phyloP scores from a whole-genome alignment of 2,888 invertebrate species.

The Eupithecia abbreviata region DNA sequence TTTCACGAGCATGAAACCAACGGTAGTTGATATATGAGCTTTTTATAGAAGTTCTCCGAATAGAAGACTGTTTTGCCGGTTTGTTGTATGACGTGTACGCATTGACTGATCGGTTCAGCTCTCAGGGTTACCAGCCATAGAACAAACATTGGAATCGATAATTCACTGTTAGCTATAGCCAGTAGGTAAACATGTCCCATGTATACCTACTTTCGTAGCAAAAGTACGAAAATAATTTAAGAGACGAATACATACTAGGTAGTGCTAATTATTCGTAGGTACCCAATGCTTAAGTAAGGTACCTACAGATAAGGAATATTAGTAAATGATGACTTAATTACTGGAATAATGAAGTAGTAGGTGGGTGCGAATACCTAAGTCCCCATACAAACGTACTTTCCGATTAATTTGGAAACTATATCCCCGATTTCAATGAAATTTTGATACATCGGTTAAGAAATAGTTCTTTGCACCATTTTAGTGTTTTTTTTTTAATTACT shows the following conservation, averaged over 20 bases:
- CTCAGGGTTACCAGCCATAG: slow-evolving; percentile 27
- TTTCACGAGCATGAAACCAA: background rate
- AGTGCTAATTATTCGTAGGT: background rate
- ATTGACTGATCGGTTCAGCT: slow-evolving; percentile 44
- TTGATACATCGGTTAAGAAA: no score
- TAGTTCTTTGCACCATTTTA: no score
- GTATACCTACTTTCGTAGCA: slow-evolving; percentile 11
- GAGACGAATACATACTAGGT: background rate
- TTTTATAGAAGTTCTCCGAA: slow-evolving; percentile 33
- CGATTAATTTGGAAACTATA: no score
- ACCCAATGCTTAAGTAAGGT: background rate
- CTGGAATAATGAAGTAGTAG: no score
- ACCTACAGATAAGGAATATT: no score
- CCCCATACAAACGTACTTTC: no score
- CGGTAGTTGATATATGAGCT: slow-evolving; percentile 8
- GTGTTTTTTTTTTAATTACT: no score
- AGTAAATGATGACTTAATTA: no score
- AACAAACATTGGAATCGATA: slow-evolving; percentile 26
- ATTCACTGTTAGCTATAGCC: background rate
- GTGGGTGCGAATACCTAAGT: no score
- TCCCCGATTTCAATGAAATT: no score
- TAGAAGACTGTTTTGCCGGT: slow-evolving; percentile 39
- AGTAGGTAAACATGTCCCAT: no score
- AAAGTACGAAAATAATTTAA: background rate
- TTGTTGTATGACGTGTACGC: slow-evolving; percentile 40